A percentile compares a stretch with the other conserved stretches of the same genome.
phyloP scores from a whole-genome alignment of 23 tunicate species.

The Halocynthia roretzi region DNA sequence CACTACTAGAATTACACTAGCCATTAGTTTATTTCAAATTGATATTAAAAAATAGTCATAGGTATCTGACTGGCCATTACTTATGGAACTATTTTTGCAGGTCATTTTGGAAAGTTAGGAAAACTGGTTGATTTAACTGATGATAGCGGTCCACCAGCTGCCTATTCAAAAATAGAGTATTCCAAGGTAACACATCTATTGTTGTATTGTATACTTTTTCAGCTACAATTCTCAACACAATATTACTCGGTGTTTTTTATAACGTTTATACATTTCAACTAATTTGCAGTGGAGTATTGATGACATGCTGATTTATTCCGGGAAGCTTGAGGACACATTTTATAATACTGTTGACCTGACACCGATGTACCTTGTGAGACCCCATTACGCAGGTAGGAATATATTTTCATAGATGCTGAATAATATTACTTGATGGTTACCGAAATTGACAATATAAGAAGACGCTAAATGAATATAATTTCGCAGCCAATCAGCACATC shows the following conservation, averaged over 20 bases:
- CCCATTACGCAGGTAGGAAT: conserved; percentile 22
- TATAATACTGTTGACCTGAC: conserved; percentile 34
- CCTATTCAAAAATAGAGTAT: conserved; percentile 44
- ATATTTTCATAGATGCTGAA: not conserved
- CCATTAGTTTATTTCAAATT: not conserved
- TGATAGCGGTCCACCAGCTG: conserved; percentile 70
- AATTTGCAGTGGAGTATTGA: conserved; percentile 47
- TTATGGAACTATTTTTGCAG: conserved; percentile 13
- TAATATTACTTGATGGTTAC: not conserved
- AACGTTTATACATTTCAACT: not conserved
- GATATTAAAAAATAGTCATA: not conserved
- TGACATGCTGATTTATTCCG: conserved; percentile 19
- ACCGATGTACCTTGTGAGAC: conserved; percentile 29
- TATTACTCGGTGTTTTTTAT: not conserved
- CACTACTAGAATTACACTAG: too few species aligned
- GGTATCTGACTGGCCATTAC: not conserved
- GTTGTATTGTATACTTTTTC: not conserved
- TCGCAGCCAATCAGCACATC: not conserved
- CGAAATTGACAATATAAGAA: not conserved
- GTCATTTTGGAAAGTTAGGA: conserved; percentile 69
- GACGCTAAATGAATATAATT: too few species aligned
- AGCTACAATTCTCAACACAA: too few species aligned
- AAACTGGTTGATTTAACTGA: conserved; percentile 69
- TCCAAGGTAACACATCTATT: conserved; percentile 35
- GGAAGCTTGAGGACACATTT: conserved; percentile 31